A percentile compares a stretch with the other conserved stretches of the same genome.
Evolutionary conservation across 2,113 vertebrate genomes (phyloP).

Genomic region (Forbesichthys agassizii): DNA sequence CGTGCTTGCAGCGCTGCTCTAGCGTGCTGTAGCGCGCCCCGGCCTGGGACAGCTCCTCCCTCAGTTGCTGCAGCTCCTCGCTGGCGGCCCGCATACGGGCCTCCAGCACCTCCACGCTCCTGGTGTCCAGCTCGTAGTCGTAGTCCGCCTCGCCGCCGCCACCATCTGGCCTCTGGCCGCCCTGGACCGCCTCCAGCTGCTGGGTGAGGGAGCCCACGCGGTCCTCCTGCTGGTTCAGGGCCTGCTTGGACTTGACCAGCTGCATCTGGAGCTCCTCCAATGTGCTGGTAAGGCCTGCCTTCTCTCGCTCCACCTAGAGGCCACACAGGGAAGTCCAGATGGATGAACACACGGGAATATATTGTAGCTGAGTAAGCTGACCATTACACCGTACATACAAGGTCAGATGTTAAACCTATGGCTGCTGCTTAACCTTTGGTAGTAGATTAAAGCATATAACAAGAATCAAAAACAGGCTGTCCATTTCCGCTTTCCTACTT

Average conservation of each 20-base stretch:
- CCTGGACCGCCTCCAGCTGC: slow-evolving; percentile 70
- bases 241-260: slow-evolving; percentile 74
- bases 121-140: slow-evolving; percentile 74
- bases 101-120: slow-evolving; percentile 75
- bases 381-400: no score
- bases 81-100: slow-evolving; percentile 69
- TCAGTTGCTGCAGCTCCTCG: slow-evolving; percentile 73
- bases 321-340: background rate
- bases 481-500: no score
- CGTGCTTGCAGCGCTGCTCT: slow-evolving; percentile 73
- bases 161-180: slow-evolving; percentile 23
- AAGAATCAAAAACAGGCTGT: no score
- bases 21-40: slow-evolving; percentile 66
- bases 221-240: slow-evolving; percentile 75
- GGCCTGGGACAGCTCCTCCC: slow-evolving; percentile 76
- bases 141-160: slow-evolving; percentile 27
- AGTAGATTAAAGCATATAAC: no score
- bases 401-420: no score
- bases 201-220: slow-evolving; percentile 74
- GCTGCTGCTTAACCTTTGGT: no score
- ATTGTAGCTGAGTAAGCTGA: no score
- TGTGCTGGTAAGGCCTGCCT: slow-evolving; percentile 66
- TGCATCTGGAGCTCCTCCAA: slow-evolving; percentile 80
- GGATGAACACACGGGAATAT: background rate
- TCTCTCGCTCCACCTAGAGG: slow-evolving; percentile 79